Base-by-base conservation (phyloP, 2,888 invertebrate species). In the Agrenia bidenticulata region DNA sequence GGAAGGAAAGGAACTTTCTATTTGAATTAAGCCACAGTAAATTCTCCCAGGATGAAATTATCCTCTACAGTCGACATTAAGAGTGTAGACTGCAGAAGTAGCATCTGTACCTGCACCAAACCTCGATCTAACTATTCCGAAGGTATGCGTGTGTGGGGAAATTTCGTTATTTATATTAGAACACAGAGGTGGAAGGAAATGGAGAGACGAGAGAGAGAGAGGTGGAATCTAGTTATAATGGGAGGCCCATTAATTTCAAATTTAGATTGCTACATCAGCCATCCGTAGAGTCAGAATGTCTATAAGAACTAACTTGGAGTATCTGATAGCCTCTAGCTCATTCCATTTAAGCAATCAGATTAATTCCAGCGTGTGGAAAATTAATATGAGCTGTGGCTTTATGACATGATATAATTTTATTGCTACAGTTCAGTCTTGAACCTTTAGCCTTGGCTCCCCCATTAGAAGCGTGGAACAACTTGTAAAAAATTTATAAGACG, bases 301-400 rank as follows among this genome's bases (percentile, higher is more conserved):
- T 45, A 5, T 9, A 15, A 15, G 19, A 15, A 5, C 45, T n/a
- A 15, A 9, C 9, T 45, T 9, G 17, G 4, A 51, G n/a, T 45
- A n/a, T 45, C 19, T 45, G 15, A 45, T 45, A 19, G 45, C 51
- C 24, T 51, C 24, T 24, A 41, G 24, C 58, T 58, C 58, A 58
- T 58, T 58, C 58, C 49, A n/a, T 49, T 39, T 45, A 59, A 50
- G 71, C 64, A 67, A 72, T 72, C 68, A 74, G 69, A 69, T 73
- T 74, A 74, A 74, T 74, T 72, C 69, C 59, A 61, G 64, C 64
- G 69, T 66, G 68, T 64, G 68, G 67, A 68, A 74, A 74, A 74
- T 74, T 74, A 74, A 74, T 72, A 72, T 66, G 73, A 64, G 64
- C 64, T 67, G 65, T 62, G 66, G 69, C 63, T 73, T 73, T 73